Base-by-base conservation (phyloP, 2,888 invertebrate genomes). In the Hirtodrosophila alboralis region DNA sequence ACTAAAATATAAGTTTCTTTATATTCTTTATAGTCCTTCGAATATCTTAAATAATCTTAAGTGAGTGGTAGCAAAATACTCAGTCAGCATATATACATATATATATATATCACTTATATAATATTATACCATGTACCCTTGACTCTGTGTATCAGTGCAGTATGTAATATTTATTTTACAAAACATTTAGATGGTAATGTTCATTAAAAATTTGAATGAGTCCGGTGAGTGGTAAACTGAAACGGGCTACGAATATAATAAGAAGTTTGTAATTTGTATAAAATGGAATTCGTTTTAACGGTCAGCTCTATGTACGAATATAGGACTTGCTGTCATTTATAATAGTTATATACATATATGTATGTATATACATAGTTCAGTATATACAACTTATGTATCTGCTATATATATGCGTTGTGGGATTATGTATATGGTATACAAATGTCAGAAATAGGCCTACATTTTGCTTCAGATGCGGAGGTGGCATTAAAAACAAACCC, bases 401-500 rank as follows among this genome's bases (percentile, higher is more conserved):
- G 12, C 18, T 37, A 21, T 60, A n/a, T 51, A 34, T 23, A 13
- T 44, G 28, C 37, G 37, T 61, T 57, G 36, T 60, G 33, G 27
- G 45, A 48, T 18, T 70, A 34, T 51, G 37, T 54, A 49, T 34
- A 36, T 56, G 26, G 16, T 38, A 21, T 36, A 52, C 27, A 41
- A 33, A 60, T 58, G 52, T 40, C 14, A 45, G 62, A 71, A 65
- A 62, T 65, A 66, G 63, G 77, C 71, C 62, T 52, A 60, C 34
- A 53, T 54, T 63, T 59, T 16, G 52, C 8, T 13, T 49, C 36
- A 37, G 54, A 53, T 54, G 60, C 51, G 52, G 53, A 63, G 62
- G 63, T 47, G 67, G 78, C 54, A 61, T 73, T 75, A 70, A 81
- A 71, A 74, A 71, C 63, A 81, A 81, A 81, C 78, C 84, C 79